phyloP scores from a whole-genome alignment of 2,113 vertebrate species.

The Sakesphorus luctuosus region DNA sequence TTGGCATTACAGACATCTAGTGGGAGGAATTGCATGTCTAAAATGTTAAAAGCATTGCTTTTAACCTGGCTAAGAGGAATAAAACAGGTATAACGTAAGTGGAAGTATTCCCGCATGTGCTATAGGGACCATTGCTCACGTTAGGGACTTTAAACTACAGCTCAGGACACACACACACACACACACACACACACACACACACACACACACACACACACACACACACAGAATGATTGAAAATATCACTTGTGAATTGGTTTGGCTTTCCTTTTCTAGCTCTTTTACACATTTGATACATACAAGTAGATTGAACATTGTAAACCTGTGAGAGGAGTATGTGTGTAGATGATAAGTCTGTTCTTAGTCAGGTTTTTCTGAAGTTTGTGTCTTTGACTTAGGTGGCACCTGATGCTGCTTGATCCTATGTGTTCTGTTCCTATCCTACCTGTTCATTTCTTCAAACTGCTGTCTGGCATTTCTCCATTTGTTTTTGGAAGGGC shows the following conservation, averaged over 20 bases:
- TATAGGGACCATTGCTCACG: not conserved
- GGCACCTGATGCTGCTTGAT: not conserved
- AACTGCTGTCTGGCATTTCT: not conserved
- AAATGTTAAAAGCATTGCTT: not conserved
- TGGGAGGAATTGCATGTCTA: not conserved
- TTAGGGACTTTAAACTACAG: not conserved
- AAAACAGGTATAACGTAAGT: not conserved
- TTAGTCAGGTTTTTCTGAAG: not conserved
- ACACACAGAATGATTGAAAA: not conserved
- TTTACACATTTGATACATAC: accelerated
- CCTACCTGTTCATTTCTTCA: not conserved
- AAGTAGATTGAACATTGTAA: accelerated
- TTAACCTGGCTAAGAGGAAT: not conserved
- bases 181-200: too few relatives aligned
- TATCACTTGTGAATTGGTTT: not conserved
- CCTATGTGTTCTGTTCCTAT: not conserved
- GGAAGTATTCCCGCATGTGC: not conserved
- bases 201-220: too few relatives aligned
- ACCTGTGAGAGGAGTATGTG: not conserved
- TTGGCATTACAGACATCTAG: not conserved
- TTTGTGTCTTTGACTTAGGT: not conserved
- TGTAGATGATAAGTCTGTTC: not conserved
- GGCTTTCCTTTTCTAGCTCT: not conserved
- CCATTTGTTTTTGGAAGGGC: not conserved
- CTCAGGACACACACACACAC: not conserved